Evolutionary conservation across 1,140 invertebrate species (phyloP).

Genomic region (Stegodyphus dumicola): DNA sequence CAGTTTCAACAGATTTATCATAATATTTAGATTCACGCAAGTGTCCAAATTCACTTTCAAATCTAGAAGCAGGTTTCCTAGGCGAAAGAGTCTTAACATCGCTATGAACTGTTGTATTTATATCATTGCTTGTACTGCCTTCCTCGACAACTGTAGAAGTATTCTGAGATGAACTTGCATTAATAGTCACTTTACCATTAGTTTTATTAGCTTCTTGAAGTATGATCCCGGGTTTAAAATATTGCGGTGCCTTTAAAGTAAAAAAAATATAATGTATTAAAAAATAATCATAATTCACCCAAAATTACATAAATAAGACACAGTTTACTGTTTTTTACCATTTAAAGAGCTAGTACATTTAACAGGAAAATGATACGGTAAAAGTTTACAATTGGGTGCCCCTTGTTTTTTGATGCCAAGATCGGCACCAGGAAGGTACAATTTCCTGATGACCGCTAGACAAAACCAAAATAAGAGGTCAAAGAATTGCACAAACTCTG

Average conservation of each 20-base stretch:
- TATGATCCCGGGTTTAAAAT: slow-evolving; percentile 23
- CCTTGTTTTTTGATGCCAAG: no score
- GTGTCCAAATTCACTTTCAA: slow-evolving; percentile 65
- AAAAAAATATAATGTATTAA: not conserved
- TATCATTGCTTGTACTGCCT: not conserved
- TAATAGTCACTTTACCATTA: no score
- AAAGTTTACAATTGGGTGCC: no score
- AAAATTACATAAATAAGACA: not conserved
- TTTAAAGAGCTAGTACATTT: no score
- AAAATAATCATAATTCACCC: no score
- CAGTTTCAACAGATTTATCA: slow-evolving; percentile 47
- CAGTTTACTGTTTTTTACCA: no score
- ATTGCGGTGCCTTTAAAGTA: slow-evolving; percentile 12
- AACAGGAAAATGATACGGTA: no score
- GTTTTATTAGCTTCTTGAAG: not conserved
- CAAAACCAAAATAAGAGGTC: no score
- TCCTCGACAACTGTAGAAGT: not conserved
- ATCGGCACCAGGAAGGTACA: no score
- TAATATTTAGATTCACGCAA: slow-evolving; percentile 68
- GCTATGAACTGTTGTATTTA: not conserved
- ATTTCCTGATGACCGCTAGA: no score
- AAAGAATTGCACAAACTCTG: no score
- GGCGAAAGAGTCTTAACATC: not conserved
- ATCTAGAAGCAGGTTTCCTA: slow-evolving; percentile 4
- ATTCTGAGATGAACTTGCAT: not conserved